Evolutionary conservation across 2,113 vertebrate species (phyloP), one percentile per base, ranked within the genome.

Genomic region (Dasyurus viverrinus): DNA sequence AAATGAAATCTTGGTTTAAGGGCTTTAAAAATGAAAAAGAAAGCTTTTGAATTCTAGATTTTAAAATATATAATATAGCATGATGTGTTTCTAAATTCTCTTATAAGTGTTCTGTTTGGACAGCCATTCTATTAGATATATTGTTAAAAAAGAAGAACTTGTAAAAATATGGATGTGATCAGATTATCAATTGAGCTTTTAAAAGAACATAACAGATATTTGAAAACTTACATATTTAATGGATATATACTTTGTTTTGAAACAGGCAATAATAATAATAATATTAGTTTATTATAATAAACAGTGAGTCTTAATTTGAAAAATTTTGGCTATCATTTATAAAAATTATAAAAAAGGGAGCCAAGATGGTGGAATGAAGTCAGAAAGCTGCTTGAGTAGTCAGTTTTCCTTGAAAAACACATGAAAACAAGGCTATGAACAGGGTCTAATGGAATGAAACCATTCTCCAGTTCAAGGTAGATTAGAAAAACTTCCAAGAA

Each of bases 1-100:
- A n/a, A 54, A 92, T 30, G 22, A 46, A 93, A 54, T 95, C 23
- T 1, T 95, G 42, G 91, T 93, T 96, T 76, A 91, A 53, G 10
- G 4, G 54, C 2, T 91, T 19, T 91, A 93, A 91, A 50, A 68
- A 94, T 22, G 90, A 42, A 93, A 92, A 30, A n/a, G 6, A 91
- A 19, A 57, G 92, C 10, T 93, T 93, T 93, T 93, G 68, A 42
- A 84, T 42, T 84, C n/a, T 84, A 42, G 7, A 19, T 84, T 84
- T 76, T 60, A 11, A 60, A 60, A 60, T 60, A 12, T 26, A 60
- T 30, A 24, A 57, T 57, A 27, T 57, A 27, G 57, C 10, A 2
- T 52, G 50, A 52, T 60, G 1, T 68, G 12, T 36, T 68, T 36
- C 30, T 60, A 60, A 60, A 60, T 60, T 68, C 30, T 36, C 60